These are phyloP conservation scores for Oreochromis niloticus DNA, from an alignment of 2,113 vertebrate species.

Conservation along the genomic window DNA sequence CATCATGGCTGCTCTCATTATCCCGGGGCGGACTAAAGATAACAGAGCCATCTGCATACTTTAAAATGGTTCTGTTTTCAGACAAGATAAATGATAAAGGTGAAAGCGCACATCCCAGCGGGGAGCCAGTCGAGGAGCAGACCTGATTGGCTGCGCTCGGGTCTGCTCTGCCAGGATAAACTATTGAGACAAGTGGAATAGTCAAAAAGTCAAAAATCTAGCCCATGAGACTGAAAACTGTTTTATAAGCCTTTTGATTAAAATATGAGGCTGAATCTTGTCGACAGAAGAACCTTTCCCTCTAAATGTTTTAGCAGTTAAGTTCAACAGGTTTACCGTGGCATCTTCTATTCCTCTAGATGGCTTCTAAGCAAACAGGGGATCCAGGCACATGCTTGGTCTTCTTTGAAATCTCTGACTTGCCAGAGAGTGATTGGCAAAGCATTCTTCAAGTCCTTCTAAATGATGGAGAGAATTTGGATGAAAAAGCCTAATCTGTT, in stretches of 20 bases:
- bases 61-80: background rate
- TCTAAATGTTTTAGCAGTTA: background rate
- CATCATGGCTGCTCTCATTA: background rate
- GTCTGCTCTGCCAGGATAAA: background rate
- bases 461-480: background rate
- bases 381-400: background rate
- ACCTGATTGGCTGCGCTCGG: background rate
- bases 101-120: background rate
- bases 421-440: background rate
- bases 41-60: background rate
- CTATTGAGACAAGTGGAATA: background rate
- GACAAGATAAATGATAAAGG: background rate
- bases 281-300: background rate
- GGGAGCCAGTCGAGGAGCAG: background rate
- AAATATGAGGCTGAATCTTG: background rate
- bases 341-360: background rate
- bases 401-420: background rate
- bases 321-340: background rate
- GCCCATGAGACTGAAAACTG: background rate
- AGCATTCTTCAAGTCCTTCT: background rate
- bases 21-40: background rate
- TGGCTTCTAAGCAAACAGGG: background rate
- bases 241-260: background rate
- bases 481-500: background rate
- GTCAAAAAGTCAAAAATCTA: background rate